Evolutionary conservation across 1,140 invertebrate species (phyloP).

Genomic region (Grapholita molesta): DNA sequence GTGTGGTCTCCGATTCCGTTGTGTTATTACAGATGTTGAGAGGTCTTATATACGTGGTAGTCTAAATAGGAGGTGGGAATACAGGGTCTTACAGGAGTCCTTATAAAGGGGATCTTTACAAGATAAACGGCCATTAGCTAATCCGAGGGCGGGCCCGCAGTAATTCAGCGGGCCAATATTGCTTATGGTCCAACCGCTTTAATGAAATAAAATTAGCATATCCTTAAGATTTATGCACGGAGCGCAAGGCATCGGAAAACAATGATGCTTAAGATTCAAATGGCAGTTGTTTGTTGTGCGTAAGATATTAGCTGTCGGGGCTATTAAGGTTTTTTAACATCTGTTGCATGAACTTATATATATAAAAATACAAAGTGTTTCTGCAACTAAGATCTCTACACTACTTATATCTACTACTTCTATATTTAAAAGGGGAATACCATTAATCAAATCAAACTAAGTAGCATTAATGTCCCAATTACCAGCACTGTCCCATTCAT

Average conservation of each 20-base stretch:
- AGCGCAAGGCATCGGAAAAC: constrained; percentile 54
- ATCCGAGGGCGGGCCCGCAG: constrained; percentile 62
- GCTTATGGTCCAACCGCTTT: constrained; percentile 68
- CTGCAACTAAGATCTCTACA: too few species aligned
- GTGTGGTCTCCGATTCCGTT: background rate
- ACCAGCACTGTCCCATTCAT: too few species aligned
- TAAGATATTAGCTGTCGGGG: background rate
- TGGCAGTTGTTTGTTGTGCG: constrained; percentile 32
- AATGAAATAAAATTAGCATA: constrained; percentile 77
- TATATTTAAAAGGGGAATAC: too few species aligned
- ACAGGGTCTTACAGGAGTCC: background rate
- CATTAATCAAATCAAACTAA: too few species aligned
- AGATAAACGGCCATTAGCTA: constrained; percentile 76
- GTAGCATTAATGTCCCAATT: too few species aligned
- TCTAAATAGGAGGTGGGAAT: background rate
- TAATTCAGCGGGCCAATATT: constrained; percentile 66
- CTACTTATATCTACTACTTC: too few species aligned
- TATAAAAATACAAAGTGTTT: background rate
- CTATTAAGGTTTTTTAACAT: constrained; percentile 11
- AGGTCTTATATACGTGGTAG: background rate
- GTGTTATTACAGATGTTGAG: background rate
- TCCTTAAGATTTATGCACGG: constrained; percentile 66
- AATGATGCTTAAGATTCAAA: constrained; percentile 47
- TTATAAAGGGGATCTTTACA: constrained; percentile 49
- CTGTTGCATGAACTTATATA: background rate